These are phyloP conservation scores for Dreissena polymorpha DNA, from an alignment of 1,140 invertebrate genomes.

Conservation along the genomic window DNA sequence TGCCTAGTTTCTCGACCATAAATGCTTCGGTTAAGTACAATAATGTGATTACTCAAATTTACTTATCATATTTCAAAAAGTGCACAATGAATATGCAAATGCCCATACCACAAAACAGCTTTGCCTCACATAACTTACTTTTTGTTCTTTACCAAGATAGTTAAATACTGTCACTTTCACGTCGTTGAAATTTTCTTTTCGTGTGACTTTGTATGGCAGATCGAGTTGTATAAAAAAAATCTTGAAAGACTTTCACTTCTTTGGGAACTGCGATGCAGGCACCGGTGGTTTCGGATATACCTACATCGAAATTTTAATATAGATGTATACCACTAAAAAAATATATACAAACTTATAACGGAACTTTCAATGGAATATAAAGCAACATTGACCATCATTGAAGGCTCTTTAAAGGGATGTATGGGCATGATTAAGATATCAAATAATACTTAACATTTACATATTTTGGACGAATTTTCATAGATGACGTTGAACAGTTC, in stretches of 20 bases:
- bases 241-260: constrained; percentile 8
- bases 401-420: neutral
- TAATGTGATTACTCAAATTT: neutral
- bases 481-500: too few species aligned
- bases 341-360: too few species aligned
- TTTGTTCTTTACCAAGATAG: constrained; percentile 18
- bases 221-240: constrained; percentile 43
- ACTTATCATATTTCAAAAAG: neutral
- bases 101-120: neutral
- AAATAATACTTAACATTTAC: neutral
- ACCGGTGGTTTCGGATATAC: constrained; percentile 42
- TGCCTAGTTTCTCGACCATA: too few species aligned
- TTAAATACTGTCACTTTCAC: constrained; percentile 32
- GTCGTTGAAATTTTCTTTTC: constrained; percentile 19
- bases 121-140: neutral
- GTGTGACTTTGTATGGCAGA: constrained; percentile 33
- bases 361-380: neutral
- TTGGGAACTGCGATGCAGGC: constrained; percentile 30
- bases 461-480: neutral
- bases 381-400: neutral
- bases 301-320: constrained; percentile 14
- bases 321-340: neutral
- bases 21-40: too few species aligned
- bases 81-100: neutral
- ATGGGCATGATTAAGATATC: neutral